Conservation (phyloP, 2,888 invertebrate species). For the Lepetodrilus schrolli region DNA sequence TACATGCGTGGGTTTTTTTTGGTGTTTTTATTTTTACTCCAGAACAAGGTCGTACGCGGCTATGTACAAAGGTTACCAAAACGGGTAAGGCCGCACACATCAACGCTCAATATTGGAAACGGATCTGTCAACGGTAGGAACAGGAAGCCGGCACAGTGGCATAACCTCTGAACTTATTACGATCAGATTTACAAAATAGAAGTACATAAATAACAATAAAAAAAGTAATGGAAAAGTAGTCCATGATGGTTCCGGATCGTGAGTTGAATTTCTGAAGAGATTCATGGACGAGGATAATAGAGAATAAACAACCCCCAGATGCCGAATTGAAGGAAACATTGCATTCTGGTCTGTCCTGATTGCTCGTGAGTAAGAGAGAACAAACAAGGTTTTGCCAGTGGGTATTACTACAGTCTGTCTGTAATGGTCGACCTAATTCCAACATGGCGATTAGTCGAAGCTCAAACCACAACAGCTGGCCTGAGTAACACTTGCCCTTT, state of each 20-base stretch:
- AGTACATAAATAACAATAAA: neutral
- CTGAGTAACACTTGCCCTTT: neutral
- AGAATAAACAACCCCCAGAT: slow-evolving; percentile 13
- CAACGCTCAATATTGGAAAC: too few species aligned
- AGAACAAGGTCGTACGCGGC: too few species aligned
- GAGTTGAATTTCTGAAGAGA: slow-evolving; percentile 17
- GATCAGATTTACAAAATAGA: slow-evolving; percentile 9
- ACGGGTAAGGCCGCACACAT: too few species aligned
- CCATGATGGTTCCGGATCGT: slow-evolving; percentile 13
- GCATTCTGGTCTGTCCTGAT: neutral
- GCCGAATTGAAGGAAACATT: neutral
- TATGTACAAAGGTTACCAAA: too few species aligned
- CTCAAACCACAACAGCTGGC: neutral
- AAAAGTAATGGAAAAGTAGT: slow-evolving; percentile 9
- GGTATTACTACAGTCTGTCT: neutral
- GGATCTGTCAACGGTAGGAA: too few species aligned
- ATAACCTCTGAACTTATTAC: slow-evolving; percentile 4
- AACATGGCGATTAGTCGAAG: neutral
- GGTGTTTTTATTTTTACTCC: too few species aligned
- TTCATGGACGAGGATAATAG: neutral
- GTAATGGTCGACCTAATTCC: neutral
- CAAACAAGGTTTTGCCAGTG: neutral
- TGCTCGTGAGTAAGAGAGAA: neutral
- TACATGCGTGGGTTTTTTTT: too few species aligned
- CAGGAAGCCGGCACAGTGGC: neutral